These are phyloP conservation scores for Colaptes auratus DNA, from an alignment of 2,113 vertebrate species.

Conservation along the genomic window DNA sequence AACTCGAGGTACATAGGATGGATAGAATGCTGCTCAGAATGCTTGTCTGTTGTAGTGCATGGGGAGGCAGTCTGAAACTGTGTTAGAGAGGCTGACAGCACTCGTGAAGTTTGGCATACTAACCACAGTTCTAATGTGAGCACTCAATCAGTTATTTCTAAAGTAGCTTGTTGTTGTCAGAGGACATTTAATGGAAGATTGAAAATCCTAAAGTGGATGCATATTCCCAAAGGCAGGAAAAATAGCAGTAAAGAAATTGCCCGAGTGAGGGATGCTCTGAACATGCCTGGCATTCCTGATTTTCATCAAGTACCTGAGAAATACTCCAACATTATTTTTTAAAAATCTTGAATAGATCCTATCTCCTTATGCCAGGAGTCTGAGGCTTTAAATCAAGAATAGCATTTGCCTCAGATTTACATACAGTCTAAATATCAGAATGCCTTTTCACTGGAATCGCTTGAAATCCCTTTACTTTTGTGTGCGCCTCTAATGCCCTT, in stretches of 20 bases:
- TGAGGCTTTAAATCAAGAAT: neutral
- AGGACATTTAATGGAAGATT: neutral
- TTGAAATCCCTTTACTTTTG: neutral
- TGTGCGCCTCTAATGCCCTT: neutral
- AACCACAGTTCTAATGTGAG: neutral
- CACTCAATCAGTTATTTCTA: neutral
- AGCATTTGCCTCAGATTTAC: neutral
- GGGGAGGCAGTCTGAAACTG: neutral
- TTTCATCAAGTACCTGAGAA: neutral
- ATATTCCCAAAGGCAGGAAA: neutral
- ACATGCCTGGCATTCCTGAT: neutral
- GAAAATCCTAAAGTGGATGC: neutral
- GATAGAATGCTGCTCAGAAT: neutral
- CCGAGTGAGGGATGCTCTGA: neutral
- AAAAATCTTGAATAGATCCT: neutral
- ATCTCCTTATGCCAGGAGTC: neutral
- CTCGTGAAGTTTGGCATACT: neutral
- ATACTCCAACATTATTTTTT: neutral
- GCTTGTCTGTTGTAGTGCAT: neutral
- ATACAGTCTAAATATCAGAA: neutral
- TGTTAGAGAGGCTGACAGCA: neutral
- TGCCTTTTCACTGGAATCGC: neutral
- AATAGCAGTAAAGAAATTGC: neutral
- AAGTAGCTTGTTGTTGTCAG: neutral
- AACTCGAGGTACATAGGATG: neutral